These are phyloP conservation scores for Scomber scombrus DNA, from an alignment of 2,113 vertebrate species.

Conservation along the genomic window DNA sequence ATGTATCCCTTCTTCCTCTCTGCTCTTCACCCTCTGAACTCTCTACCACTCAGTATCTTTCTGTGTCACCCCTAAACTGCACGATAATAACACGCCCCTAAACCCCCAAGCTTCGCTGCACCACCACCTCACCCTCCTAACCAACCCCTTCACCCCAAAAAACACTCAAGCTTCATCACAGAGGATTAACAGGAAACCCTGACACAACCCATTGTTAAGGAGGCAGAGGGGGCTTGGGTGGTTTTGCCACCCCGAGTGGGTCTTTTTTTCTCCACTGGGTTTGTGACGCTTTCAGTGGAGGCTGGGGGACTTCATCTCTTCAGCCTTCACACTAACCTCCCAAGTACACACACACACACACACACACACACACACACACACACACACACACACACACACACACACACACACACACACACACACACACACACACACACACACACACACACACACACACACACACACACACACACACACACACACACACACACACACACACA, in stretches of 20 bases:
- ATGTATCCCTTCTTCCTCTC: conserved; percentile 52
- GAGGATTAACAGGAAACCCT: conserved; percentile 84
- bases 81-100: conserved; percentile 26
- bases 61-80: conserved; percentile 41
- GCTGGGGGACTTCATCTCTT: conserved; percentile 50
- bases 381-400: conserved; percentile 50
- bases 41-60: conserved; percentile 40
- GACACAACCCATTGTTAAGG: conserved; percentile 78
- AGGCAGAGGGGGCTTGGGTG: conserved; percentile 78
- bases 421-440: conserved; percentile 44
- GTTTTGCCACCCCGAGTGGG: conserved; percentile 74
- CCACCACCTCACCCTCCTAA: conserved; percentile 46
- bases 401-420: conserved; percentile 49
- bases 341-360: conserved; percentile 45
- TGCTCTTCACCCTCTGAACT: conserved; percentile 34
- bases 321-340: conserved; percentile 46
- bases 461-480: conserved; percentile 42
- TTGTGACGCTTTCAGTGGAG: conserved; percentile 65
- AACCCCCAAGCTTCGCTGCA: conserved; percentile 35
- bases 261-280: conserved; percentile 65
- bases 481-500: conserved; percentile 49
- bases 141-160: conserved; percentile 60
- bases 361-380: conserved; percentile 43
- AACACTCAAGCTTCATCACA: conserved; percentile 81
- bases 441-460: conserved; percentile 50